A percentile compares a stretch with the other conserved stretches of the same genome.
Evolutionary conservation across 2,797 vertebrate genomes (phyloP).

Genomic region (Pangasius macronema): DNA sequence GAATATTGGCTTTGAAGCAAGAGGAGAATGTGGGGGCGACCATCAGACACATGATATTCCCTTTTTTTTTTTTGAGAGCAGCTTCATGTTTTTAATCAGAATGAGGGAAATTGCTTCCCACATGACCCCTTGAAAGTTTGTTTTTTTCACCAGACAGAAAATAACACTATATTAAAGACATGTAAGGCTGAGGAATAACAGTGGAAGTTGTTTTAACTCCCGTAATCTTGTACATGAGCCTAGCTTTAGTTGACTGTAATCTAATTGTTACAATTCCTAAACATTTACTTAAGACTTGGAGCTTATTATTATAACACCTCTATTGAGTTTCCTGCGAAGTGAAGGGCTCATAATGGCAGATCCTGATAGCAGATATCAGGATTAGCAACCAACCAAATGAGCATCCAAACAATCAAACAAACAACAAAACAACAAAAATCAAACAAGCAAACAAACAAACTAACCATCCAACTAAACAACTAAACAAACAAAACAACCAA

Average conservation of each 20-base stretch:
- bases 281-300: slow-evolving; percentile 36
- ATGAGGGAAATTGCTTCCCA: slow-evolving; percentile 62
- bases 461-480: background rate
- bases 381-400: background rate
- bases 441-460: background rate
- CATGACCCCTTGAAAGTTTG: slow-evolving; percentile 62
- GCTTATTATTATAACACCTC: background rate
- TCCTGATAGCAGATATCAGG: background rate
- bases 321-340: background rate
- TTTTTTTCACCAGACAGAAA: slow-evolving; percentile 47
- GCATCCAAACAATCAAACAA: background rate
- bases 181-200: slow-evolving; percentile 31
- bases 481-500: no score
- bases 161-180: slow-evolving; percentile 29
- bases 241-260: background rate
- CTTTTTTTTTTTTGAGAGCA: slow-evolving; percentile 68
- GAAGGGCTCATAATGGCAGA: background rate
- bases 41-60: slow-evolving; percentile 74
- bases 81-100: slow-evolving; percentile 68
- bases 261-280: slow-evolving; percentile 30
- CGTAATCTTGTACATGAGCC: background rate
- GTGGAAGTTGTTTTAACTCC: slow-evolving; percentile 27
- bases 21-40: slow-evolving; percentile 60
- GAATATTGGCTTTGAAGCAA: slow-evolving; percentile 73
- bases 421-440: background rate